phyloP scores from a whole-genome alignment of 2,113 vertebrate species.

The Caranx melampygus region DNA sequence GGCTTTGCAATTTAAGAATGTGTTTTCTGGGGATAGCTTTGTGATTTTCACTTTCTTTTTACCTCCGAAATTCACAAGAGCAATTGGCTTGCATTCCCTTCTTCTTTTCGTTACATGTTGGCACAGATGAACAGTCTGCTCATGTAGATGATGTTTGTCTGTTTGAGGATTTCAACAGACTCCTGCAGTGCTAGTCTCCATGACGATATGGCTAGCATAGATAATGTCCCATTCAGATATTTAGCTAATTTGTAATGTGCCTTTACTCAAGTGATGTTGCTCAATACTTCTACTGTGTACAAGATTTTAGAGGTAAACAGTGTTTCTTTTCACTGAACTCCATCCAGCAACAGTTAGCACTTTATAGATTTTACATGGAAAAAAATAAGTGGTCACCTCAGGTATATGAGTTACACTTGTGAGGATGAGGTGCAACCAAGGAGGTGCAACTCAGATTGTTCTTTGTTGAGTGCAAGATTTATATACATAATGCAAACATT shows the following conservation, averaged over 20 bases:
- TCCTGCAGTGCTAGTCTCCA: not conserved
- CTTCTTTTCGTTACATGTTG: not conserved
- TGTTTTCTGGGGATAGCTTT: conserved; percentile 3
- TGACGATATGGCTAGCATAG: not conserved
- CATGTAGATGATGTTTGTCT: not conserved
- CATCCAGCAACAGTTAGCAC: no score
- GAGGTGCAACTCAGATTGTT: no score
- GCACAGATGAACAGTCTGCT: not conserved
- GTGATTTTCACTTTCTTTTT: conserved; percentile 1
- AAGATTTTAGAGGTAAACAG: no score
- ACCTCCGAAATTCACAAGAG: not conserved
- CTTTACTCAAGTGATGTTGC: not conserved
- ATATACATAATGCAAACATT: no score
- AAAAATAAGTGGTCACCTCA: no score
- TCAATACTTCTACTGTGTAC: not conserved
- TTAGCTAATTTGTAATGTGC: not conserved
- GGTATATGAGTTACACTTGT: no score
- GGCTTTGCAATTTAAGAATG: not conserved
- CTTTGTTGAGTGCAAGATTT: no score
- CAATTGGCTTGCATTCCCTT: not conserved
- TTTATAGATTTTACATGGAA: no score
- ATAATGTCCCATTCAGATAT: not conserved
- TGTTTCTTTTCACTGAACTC: no score
- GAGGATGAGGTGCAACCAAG: no score
- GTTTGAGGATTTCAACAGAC: not conserved